Evolutionary conservation across 2,888 invertebrate species (phyloP).

Genomic region (Lingula anatina): DNA sequence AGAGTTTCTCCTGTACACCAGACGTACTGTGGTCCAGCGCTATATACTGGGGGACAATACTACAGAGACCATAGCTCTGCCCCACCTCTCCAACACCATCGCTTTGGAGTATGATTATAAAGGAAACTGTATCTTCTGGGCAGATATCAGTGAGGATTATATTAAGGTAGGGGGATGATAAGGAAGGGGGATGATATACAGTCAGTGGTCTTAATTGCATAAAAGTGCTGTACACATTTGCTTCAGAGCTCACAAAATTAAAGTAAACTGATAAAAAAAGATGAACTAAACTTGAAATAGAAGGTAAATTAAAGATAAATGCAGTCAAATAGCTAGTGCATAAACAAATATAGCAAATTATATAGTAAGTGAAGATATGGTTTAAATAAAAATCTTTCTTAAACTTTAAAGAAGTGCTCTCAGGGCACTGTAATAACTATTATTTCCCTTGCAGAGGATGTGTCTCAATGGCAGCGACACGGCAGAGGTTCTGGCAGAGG

Average conservation of each 20-base stretch:
- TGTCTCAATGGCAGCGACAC: constrained; percentile 63
- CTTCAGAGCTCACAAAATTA: neutral
- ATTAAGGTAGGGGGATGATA: constrained; percentile 17
- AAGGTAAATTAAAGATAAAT: no score
- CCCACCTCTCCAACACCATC: constrained; percentile 72
- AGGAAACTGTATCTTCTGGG: constrained; percentile 84
- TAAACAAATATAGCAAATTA: no score
- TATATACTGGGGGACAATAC: constrained; percentile 56
- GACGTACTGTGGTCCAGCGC: constrained; percentile 69
- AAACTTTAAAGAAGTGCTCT: no score
- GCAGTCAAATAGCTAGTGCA: no score
- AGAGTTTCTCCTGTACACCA: constrained; percentile 76
- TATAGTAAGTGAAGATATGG: no score
- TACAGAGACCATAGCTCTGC: constrained; percentile 58
- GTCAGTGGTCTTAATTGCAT: no score
- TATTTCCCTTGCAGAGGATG: constrained; percentile 35
- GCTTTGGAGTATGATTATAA: constrained; percentile 81
- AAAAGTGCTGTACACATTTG: neutral
- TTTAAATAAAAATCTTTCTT: no score
- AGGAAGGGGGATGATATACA: neutral
- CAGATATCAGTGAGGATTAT: constrained; percentile 66
- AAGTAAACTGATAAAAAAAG: constrained; percentile 13
- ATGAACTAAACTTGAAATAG: no score
- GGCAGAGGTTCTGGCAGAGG: constrained; percentile 68
- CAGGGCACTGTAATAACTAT: no score